Conservation (phyloP, 1,140 invertebrate genomes). For the Pachyrhynchus sulphureomaculatus region DNA sequence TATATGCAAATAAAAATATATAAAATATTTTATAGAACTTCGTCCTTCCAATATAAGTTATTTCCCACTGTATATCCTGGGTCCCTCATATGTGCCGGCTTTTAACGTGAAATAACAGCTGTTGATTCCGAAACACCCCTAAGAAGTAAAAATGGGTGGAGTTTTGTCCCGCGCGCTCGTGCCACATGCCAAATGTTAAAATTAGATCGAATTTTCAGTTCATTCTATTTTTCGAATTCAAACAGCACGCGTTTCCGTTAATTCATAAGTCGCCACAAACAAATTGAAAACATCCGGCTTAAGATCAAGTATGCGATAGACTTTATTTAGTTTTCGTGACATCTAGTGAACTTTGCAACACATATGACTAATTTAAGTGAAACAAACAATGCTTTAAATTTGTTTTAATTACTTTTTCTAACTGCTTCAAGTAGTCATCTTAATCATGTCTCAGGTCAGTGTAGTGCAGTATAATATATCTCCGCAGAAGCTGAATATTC, state of each 20-base stretch:
- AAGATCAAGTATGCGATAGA: slow-evolving; percentile 2
- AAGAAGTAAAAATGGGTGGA: slow-evolving; percentile 37
- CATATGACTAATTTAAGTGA: background rate
- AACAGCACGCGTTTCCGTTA: slow-evolving; percentile 34
- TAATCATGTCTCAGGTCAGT: slow-evolving; percentile 38
- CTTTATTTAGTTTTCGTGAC: background rate
- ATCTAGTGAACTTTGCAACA: slow-evolving; percentile 5
- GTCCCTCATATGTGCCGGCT: slow-evolving; percentile 32
- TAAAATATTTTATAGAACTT: too few species aligned
- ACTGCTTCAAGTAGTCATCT: background rate
- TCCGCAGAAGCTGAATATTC: slow-evolving; percentile 43
- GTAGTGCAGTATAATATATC: slow-evolving; percentile 38
- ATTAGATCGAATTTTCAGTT: slow-evolving; percentile 40
- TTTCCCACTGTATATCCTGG: slow-evolving; percentile 10
- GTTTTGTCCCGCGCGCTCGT: slow-evolving; percentile 41
- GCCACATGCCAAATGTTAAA: slow-evolving; percentile 43
- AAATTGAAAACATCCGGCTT: slow-evolving; percentile 36
- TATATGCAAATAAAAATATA: too few species aligned
- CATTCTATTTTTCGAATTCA: slow-evolving; percentile 33
- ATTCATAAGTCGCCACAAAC: slow-evolving; percentile 15
- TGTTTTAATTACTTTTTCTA: slow-evolving; percentile 11
- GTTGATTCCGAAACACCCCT: slow-evolving; percentile 43
- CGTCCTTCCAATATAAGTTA: too few species aligned
- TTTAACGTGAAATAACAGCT: slow-evolving; percentile 36
- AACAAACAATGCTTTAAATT: slow-evolving; percentile 8